Base-by-base conservation (phyloP, 2,888 invertebrate genomes). In the Tanaodytes sp. region DNA sequence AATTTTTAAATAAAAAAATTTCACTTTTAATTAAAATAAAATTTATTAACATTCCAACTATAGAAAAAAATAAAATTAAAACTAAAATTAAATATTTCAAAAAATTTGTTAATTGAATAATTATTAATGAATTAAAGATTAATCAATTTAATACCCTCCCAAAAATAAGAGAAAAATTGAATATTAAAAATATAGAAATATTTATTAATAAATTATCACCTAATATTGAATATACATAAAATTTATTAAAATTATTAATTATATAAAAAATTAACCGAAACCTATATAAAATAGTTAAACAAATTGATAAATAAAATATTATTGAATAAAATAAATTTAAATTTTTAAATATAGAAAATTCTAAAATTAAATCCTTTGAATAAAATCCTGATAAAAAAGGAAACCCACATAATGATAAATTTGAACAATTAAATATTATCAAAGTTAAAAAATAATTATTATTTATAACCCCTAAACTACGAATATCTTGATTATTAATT, bases 401-500 rank as follows among this genome's bases (percentile, higher is more conserved):
- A 81, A 90, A 86, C 0, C 90, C 90, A 86, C 88, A 89, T 84
- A 90, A 87, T 76, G 89, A 85, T 77, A 90, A 85, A 86, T 88
- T 89, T 74, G 89, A 86, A 80, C 88, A 84, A 86, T 87, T 87
- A 83, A 90, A 86, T 86, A 87, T 88, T 77, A 86, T 78, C 73
- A 85, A 84, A 78, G 88, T 88, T 79, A 88, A 82, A 76, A 89
- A 89, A 67, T 31, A 67, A 39, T 55, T 52, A 1, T 4, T 14
- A 30, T 20, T 51, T 63, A 76, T 89, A 84, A 86, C 83, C 0
- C 89, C 89, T 75, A 90, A 88, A 84, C 76, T 86, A 2, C 91
- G 91, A 87, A 91, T 89, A 89, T 92, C 91, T 82, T 92, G 92
- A 78, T 79, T 86, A 86, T 89, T 87, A 75, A 80, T 83, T 81